Conservation (phyloP, 2,888 invertebrate species). For the Apocheima hispidaria region DNA sequence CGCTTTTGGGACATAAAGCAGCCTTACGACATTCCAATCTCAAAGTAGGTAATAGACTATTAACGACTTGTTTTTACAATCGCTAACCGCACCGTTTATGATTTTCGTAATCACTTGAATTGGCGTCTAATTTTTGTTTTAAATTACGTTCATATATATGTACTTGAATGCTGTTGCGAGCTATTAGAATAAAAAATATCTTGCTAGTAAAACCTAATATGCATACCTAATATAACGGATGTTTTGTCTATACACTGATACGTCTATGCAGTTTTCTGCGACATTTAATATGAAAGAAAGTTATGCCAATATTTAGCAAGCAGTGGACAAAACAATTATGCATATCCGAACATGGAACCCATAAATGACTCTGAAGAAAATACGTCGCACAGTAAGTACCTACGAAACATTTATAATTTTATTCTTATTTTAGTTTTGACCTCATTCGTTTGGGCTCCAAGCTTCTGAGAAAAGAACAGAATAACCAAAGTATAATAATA, state of each 20-base stretch:
- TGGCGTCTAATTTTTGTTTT: slow-evolving; percentile 18
- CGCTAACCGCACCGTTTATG: slow-evolving; percentile 35
- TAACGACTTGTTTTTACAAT: slow-evolving; percentile 51
- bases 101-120: slow-evolving; percentile 34
- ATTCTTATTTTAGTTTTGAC: slow-evolving; percentile 21
- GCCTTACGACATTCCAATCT: slow-evolving; percentile 49
- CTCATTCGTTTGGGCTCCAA: slow-evolving; percentile 1
- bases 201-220: too few species aligned
- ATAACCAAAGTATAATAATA: slow-evolving; percentile 42
- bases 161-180: neutral
- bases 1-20: slow-evolving; percentile 29
- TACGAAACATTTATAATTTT: neutral
- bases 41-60: slow-evolving; percentile 48
- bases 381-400: too few species aligned
- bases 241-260: too few species aligned
- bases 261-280: too few species aligned
- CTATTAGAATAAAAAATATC: neutral
- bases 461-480: slow-evolving; percentile 21
- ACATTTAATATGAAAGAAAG: too few species aligned
- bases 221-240: too few species aligned
- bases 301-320: too few species aligned
- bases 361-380: neutral
- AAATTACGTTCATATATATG: neutral
- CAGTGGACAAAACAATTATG: neutral
- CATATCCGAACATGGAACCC: too few species aligned